phyloP scores from a whole-genome alignment of 2,797 vertebrate genomes.

The Capromys pilorides region DNA sequence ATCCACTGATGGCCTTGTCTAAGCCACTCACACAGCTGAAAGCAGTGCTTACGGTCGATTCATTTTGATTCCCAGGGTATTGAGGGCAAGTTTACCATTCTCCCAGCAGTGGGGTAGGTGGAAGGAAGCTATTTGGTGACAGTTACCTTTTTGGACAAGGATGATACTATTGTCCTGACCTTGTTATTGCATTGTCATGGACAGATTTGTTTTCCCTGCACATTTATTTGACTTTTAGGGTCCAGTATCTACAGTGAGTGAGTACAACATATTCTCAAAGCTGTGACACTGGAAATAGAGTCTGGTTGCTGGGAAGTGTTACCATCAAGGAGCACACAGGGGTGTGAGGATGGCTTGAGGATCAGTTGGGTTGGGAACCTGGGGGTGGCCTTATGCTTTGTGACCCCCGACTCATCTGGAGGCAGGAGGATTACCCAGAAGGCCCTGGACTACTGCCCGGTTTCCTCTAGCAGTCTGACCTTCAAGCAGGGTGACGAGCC shows the following conservation, averaged over 20 bases:
- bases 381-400: not conserved
- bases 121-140: not conserved
- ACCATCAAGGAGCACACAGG: not conserved
- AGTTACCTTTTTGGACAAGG: not conserved
- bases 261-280: not conserved
- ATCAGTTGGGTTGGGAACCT: not conserved
- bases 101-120: not conserved
- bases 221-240: not conserved
- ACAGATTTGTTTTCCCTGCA: constrained; percentile 2
- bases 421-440: not conserved
- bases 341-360: not conserved
- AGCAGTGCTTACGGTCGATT: not conserved
- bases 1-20: not conserved
- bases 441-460: not conserved
- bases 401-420: not conserved
- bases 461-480: constrained; percentile 56
- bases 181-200: not conserved
- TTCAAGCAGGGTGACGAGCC: constrained; percentile 35
- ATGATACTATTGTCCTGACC: not conserved
- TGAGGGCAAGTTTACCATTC: not conserved
- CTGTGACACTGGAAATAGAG: not conserved
- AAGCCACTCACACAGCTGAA: not conserved
- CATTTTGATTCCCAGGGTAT: not conserved
- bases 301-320: constrained; percentile 22
- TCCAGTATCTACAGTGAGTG: not conserved